Percentiles rank a stretch among this genome's conserved stretches.
These are phyloP conservation scores for Volucella inanis DNA, from an alignment of 2,888 invertebrate genomes.

Conservation along the genomic window DNA sequence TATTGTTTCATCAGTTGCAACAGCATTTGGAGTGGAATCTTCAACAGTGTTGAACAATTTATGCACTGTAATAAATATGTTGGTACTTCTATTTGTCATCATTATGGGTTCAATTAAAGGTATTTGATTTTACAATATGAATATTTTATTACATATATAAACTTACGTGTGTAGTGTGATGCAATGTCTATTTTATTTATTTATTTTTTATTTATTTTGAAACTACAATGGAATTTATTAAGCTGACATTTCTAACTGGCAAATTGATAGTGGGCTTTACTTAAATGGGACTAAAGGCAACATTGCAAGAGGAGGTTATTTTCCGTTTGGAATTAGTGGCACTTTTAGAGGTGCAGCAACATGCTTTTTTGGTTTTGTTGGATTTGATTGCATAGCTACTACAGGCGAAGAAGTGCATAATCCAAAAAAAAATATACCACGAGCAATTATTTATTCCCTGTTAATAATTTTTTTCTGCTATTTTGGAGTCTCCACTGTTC, in stretches of 20 bases:
- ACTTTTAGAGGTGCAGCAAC: slow-evolving; percentile 91
- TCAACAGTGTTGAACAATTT: slow-evolving; percentile 91
- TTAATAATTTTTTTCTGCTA: slow-evolving; percentile 91
- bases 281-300: slow-evolving; percentile 75
- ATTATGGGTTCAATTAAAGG: slow-evolving; percentile 88
- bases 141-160: neutral
- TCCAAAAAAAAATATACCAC: slow-evolving; percentile 92
- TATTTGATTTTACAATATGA: slow-evolving; percentile 77
- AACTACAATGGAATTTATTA: neutral
- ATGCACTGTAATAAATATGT: slow-evolving; percentile 89
- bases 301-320: slow-evolving; percentile 92
- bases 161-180: too few relatives aligned
- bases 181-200: neutral
- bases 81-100: slow-evolving; percentile 89
- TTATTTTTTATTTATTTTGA: neutral
- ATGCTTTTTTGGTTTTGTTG: slow-evolving; percentile 95
- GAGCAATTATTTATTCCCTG: slow-evolving; percentile 91
- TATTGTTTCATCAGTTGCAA: slow-evolving; percentile 84
- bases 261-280: slow-evolving; percentile 81
- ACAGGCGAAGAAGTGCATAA: slow-evolving; percentile 95
- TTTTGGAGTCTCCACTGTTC: slow-evolving; percentile 91
- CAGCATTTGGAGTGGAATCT: slow-evolving; percentile 91
- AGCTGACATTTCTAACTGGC: slow-evolving; percentile 85
- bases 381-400: slow-evolving; percentile 94
- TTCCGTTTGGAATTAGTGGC: slow-evolving; percentile 93